phyloP scores from a whole-genome alignment of 2,888 invertebrate genomes.

The Amphipoea oculea region DNA sequence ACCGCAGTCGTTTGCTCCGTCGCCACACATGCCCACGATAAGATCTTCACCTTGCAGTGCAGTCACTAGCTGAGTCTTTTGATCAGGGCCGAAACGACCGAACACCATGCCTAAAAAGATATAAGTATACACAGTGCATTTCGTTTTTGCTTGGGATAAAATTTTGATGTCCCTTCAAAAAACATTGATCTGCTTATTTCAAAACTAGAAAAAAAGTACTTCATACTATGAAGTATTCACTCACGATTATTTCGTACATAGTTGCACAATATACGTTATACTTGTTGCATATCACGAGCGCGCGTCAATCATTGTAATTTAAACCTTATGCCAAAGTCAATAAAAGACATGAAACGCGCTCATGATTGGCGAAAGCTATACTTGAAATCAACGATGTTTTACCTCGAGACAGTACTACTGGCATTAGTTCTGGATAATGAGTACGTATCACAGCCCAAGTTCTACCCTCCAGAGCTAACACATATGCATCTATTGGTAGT shows the following conservation, averaged over 20 bases:
- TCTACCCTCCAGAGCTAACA: slow-evolving; percentile 93
- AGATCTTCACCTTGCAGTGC: slow-evolving; percentile 93
- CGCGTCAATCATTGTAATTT: not conserved
- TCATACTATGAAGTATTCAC: no score
- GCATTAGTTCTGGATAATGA: slow-evolving; percentile 93
- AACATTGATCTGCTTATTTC: not conserved
- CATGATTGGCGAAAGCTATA: not conserved
- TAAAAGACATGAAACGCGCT: not conserved
- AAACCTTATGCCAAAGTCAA: not conserved
- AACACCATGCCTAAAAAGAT: slow-evolving; percentile 92
- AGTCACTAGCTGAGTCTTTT: slow-evolving; percentile 94
- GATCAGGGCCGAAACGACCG: slow-evolving; percentile 95
- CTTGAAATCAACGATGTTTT: slow-evolving; percentile 31
- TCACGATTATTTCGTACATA: not conserved
- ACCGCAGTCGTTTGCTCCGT: slow-evolving; percentile 97
- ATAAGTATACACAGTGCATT: not conserved
- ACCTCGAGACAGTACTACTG: slow-evolving; percentile 91
- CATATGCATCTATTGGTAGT: slow-evolving; percentile 84
- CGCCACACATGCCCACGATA: slow-evolving; percentile 93
- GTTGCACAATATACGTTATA: not conserved
- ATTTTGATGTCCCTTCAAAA: not conserved
- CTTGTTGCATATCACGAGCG: not conserved
- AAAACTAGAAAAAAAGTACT: not conserved
- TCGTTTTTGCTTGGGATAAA: not conserved
- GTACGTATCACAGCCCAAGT: slow-evolving; percentile 94